Evolutionary conservation across 2,113 vertebrate species (phyloP), one percentile per base, ranked within the genome.

Genomic region (Hippocampus mohnikei): DNA sequence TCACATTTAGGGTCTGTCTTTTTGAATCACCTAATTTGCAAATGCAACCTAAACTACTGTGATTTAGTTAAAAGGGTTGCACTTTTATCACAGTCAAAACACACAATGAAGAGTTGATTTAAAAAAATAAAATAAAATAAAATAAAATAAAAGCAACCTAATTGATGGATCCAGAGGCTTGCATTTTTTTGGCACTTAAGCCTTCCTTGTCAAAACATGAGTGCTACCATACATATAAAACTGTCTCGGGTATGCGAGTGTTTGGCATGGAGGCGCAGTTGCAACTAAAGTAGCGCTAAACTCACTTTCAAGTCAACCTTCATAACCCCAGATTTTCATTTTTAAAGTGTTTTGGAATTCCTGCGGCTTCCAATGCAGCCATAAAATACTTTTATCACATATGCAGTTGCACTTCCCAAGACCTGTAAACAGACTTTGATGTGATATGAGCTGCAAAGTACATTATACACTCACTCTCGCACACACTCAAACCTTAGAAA

Each of bases 1-100:
- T 66, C 23, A 46, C 12, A 44, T 64, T 42, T 42, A 16, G 50
- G 27, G 58, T 8, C 3, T 40, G 48, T 62, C 21, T 27, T 16
- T 5, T 76, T 63, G 53, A 73, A 78, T 81, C 73, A 59, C 66
- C 37, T 37, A 41, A 66, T 60, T 27, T 67, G 18, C 7, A 15
- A 40, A 72, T 70, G 67, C 8, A 56, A 64, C 56, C 8, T 52
- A 56, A 23, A 33, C 23, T 42, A 44, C 15, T 23, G 13, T 25
- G 18, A 11, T 46, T 59, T 21, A n/a, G 50, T 60, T 67, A 21
- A 21, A 50, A 33, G 41, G 13, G 6, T 67, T 53, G 25, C 40
- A 44, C 53, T 41, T 40, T n/a, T 67, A 25, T 56, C 40, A 56
- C 25, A 58, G n/a, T 58, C 20, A 58, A 16, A 42, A 8, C 10